Evolutionary conservation across 1,140 invertebrate species (phyloP), one percentile per base, ranked within the genome.

Genomic region (Neodiprion pinetum): DNA sequence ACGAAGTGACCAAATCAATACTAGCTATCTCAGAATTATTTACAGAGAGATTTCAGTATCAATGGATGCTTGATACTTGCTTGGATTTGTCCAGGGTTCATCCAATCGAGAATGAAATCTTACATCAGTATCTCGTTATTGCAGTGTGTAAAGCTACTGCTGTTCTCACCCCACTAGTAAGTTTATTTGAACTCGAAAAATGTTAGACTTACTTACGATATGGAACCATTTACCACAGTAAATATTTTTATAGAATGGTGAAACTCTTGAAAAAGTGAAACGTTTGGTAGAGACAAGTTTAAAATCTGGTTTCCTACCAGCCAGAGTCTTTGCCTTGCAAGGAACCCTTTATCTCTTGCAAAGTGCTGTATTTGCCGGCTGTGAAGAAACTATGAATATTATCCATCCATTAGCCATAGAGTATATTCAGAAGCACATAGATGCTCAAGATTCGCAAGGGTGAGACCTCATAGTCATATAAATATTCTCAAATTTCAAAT

Each of bases 341-440:
- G 95, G 95, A 1, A 85, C 94, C n/a, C 86, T 96, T 8, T 96
- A 95, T 84, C 84, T 97, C 67, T 87, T 96, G 61, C 92, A 92
- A 90, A 93, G 91, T 75, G 91, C 90, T 71, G 87, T 90, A 74
- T 83, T 92, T 11, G 87, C 89, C 3, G 90, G 91, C 74, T 91
- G 90, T 71, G 89, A 89, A 21, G 92, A 93, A 74, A 90, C 92
- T 68, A 88, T 92, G 80, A 90, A 90, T 76, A 80, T 91, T 70
- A 83, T 95, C 70, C 85, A 94, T 74, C 91, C 92, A 17, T 83
- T 93, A 67, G 90, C 93, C 67, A 89, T 92, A 48, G 93, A 95
- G 75, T 95, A 94, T 80, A 90, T 95, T 77, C 89, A 92, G 79
- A 91, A 91, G 73, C 90, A 94, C 84, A 89, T 94, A 21, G 89